A percentile compares a stretch with the other conserved stretches of the same genome.
phyloP scores from a whole-genome alignment of 2,797 vertebrate species.

The Petrocephalus schoutedeni region DNA sequence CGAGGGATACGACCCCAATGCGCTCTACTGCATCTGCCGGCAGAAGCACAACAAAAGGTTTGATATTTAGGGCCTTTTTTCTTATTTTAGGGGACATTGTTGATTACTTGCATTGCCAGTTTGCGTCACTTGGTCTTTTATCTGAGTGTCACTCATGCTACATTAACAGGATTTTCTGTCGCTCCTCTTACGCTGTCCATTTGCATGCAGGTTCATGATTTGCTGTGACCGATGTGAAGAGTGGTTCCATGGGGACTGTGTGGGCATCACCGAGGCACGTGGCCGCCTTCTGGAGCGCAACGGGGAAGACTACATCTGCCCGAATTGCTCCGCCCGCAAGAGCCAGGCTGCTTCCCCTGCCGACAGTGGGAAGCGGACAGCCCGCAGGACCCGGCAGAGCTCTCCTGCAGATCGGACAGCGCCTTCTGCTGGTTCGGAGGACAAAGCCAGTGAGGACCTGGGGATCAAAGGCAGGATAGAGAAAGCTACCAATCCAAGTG shows the following conservation, averaged over 20 bases:
- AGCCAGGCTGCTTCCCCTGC: slow-evolving; percentile 57
- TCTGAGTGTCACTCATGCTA: background rate
- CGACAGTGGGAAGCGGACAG: slow-evolving; percentile 53
- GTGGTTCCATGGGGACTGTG: slow-evolving; percentile 97
- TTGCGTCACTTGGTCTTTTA: background rate
- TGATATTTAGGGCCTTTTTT: background rate
- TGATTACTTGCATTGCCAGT: background rate
- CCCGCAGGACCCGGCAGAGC: slow-evolving; percentile 33
- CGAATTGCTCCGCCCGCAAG: slow-evolving; percentile 89
- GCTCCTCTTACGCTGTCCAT: slow-evolving; percentile 18
- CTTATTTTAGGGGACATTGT: background rate
- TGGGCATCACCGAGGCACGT: slow-evolving; percentile 94
- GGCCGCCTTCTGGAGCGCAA: slow-evolving; percentile 91
- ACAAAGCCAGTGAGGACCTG: slow-evolving; percentile 68
- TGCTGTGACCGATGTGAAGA: slow-evolving; percentile 98
- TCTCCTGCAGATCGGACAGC: slow-evolving; percentile 17
- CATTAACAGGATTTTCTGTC: background rate
- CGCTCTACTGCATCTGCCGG: slow-evolving; percentile 92
- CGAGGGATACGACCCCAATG: slow-evolving; percentile 87
- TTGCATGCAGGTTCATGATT: slow-evolving; percentile 92
- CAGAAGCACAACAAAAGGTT: slow-evolving; percentile 98
- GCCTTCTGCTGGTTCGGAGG: slow-evolving; percentile 42
- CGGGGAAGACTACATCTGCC: slow-evolving; percentile 96
- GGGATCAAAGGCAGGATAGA: slow-evolving; percentile 98
- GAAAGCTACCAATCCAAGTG: slow-evolving; percentile 90